These are phyloP conservation scores for Aphelocoma californica DNA, from an alignment of 2,797 vertebrate species.

Conservation along the genomic window DNA sequence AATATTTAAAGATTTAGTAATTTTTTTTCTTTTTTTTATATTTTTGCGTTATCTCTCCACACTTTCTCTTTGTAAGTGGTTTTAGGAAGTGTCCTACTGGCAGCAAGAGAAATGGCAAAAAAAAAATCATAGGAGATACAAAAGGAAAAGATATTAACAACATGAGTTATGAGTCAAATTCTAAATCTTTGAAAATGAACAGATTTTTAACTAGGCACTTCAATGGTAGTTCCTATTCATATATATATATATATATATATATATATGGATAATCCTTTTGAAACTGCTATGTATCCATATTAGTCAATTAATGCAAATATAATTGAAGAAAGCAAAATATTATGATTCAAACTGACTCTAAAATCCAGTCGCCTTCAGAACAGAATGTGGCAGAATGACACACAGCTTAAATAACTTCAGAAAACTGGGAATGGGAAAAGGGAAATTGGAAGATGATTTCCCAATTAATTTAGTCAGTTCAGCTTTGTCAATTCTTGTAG, in stretches of 20 bases:
- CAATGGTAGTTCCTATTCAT: neutral
- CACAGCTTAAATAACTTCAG: neutral
- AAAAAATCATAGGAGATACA: neutral
- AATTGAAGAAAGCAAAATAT: neutral
- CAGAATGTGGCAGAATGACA: neutral
- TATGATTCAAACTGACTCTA: neutral
- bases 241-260: no score
- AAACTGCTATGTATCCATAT: neutral
- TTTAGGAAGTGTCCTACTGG: neutral
- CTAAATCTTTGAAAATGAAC: neutral
- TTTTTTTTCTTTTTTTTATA: neutral
- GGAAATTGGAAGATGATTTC: neutral
- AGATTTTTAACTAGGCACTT: neutral
- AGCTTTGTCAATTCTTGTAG: neutral
- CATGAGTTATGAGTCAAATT: neutral
- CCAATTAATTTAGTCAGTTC: neutral
- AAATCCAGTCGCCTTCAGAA: neutral
- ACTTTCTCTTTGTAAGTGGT: neutral
- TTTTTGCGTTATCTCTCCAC: neutral
- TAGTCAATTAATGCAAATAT: neutral
- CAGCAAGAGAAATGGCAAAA: neutral
- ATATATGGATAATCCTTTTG: neutral
- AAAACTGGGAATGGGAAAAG: neutral
- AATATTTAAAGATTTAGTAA: neutral
- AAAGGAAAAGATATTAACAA: neutral